A percentile compares a stretch with the other conserved stretches of the same genome.
These are phyloP conservation scores for Drosophila pegasa DNA, from an alignment of 2,888 invertebrate genomes.

Conservation along the genomic window DNA sequence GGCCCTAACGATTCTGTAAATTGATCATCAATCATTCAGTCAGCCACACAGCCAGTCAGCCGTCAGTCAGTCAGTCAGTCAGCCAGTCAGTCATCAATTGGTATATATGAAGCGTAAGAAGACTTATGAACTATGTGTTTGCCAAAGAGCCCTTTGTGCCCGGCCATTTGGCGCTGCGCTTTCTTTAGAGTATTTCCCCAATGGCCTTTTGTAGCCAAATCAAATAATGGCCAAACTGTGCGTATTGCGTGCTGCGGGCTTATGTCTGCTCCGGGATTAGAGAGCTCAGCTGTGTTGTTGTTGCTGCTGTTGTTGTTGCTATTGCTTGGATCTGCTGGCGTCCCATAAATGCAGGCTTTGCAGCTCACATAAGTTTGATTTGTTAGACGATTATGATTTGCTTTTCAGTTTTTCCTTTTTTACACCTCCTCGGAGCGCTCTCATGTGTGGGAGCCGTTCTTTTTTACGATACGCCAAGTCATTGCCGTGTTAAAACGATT, in stretches of 20 bases:
- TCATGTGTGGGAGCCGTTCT: constrained; percentile 6
- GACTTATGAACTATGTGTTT: background rate
- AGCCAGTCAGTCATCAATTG: background rate
- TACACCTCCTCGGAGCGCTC: constrained; percentile 25
- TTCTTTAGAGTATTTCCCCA: constrained; percentile 38
- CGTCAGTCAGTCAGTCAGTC: background rate
- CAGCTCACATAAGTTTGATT: constrained; percentile 59
- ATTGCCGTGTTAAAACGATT: constrained; percentile 33
- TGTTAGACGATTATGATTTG: constrained; percentile 74
- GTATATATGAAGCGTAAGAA: background rate
- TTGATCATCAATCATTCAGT: constrained; percentile 3
- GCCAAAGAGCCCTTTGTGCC: background rate
- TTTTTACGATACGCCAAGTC: constrained; percentile 38
- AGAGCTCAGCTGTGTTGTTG: constrained; percentile 24
- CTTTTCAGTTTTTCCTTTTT: constrained; percentile 30
- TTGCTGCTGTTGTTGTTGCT: constrained; percentile 7
- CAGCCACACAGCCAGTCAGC: background rate
- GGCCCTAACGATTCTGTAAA: background rate
- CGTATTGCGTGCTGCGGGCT: constrained; percentile 9
- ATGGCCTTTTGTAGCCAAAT: constrained; percentile 51
- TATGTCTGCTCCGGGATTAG: constrained; percentile 43
- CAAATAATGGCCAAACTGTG: constrained; percentile 64
- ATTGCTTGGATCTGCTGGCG: constrained; percentile 37
- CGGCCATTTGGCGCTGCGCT: constrained; percentile 25
- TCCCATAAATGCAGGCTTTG: constrained; percentile 56